Conservation (phyloP, 2,888 invertebrate genomes). For the Lamellibrachia satsuma region DNA sequence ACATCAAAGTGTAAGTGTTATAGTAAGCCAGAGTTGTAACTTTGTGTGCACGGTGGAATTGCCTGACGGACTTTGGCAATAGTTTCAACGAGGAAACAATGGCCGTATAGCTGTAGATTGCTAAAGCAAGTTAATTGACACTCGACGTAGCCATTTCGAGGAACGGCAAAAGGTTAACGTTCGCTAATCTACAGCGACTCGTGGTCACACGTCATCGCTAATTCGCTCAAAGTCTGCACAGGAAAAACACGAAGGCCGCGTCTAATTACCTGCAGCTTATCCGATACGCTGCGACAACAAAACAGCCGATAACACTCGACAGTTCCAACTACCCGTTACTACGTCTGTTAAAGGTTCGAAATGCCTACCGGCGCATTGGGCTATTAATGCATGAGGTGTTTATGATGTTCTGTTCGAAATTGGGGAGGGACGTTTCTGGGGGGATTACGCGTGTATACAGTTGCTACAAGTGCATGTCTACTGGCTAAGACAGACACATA, state of each 20-base stretch:
- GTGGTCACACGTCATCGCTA: background rate
- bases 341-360: background rate
- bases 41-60: no score
- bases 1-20: no score
- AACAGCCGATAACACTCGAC: slow-evolving; percentile 12
- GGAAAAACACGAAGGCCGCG: background rate
- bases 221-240: background rate
- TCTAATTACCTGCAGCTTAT: background rate
- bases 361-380: background rate
- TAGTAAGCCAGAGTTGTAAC: no score
- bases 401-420: background rate
- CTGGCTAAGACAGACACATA: background rate
- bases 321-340: slow-evolving; percentile 12
- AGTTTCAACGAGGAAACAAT: no score
- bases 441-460: background rate
- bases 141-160: background rate
- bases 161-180: background rate
- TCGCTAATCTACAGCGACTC: background rate
- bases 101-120: background rate
- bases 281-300: slow-evolving; percentile 17
- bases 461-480: background rate
- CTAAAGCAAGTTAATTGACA: background rate
- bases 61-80: no score
- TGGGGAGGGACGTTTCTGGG: background rate
- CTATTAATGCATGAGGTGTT: background rate